Percentiles rank a stretch among this genome's conserved stretches.
Evolutionary conservation across 2,113 vertebrate species (phyloP).

Genomic region (Deroptyus accipitrinus): DNA sequence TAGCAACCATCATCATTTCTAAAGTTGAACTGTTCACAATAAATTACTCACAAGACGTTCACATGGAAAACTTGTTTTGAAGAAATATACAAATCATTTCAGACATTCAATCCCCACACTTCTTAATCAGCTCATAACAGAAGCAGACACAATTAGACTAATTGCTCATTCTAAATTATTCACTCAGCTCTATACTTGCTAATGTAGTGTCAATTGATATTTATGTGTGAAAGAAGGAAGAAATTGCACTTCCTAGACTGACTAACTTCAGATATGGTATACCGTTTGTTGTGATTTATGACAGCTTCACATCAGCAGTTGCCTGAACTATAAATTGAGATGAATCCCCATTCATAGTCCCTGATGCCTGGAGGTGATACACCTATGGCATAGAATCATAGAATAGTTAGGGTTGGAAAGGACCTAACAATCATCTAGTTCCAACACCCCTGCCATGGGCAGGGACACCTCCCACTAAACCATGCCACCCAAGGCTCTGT

Average conservation of each 20-base stretch:
- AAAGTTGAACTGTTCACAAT: not conserved
- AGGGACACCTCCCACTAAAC: no score
- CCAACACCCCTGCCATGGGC: no score
- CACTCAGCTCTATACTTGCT: not conserved
- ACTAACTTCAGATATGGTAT: not conserved
- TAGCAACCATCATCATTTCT: not conserved
- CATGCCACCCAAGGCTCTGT: no score
- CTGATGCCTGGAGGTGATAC: not conserved
- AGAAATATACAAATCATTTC: conserved; percentile 1
- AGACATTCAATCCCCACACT: not conserved
- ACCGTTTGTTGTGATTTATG: not conserved
- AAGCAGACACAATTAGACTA: conserved; percentile 27
- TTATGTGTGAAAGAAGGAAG: not conserved
- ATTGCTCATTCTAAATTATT: conserved; percentile 14
- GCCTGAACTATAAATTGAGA: not conserved
- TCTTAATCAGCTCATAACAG: not conserved
- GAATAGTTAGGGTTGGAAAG: no score
- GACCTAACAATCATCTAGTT: no score
- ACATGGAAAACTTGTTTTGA: not conserved
- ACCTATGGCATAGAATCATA: not conserved
- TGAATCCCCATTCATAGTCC: not conserved
- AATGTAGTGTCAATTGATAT: not conserved
- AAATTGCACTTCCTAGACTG: not conserved
- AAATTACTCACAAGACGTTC: not conserved
- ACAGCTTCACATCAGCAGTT: not conserved